A percentile compares a stretch with the other conserved stretches of the same genome.
These are phyloP conservation scores for Pseudolycoriella hygida DNA, from an alignment of 2,888 invertebrate species.

Conservation along the genomic window DNA sequence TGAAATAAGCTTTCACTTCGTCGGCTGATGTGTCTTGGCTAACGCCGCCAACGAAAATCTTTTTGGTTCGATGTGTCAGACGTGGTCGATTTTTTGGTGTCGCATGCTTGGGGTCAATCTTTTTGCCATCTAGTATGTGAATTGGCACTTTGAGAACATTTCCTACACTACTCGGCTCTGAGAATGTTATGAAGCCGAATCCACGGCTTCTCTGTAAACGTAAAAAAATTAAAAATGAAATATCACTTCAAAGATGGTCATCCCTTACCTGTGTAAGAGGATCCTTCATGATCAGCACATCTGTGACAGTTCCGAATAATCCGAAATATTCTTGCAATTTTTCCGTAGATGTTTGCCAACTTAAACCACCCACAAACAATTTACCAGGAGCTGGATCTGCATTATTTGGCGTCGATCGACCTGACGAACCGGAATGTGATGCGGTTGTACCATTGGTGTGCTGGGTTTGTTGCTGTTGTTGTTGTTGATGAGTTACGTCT, in stretches of 20 bases:
- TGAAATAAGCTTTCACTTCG: slow-evolving; percentile 79
- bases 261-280: slow-evolving; percentile 67
- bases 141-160: slow-evolving; percentile 80
- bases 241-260: neutral
- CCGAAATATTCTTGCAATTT: slow-evolving; percentile 84
- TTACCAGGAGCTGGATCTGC: slow-evolving; percentile 55
- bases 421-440: slow-evolving; percentile 38
- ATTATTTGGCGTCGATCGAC: slow-evolving; percentile 53
- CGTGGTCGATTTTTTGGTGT: slow-evolving; percentile 80
- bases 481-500: slow-evolving; percentile 8
- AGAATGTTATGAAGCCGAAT: slow-evolving; percentile 84
- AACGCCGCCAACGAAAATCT: slow-evolving; percentile 84
- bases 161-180: slow-evolving; percentile 77
- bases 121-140: slow-evolving; percentile 81
- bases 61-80: slow-evolving; percentile 72
- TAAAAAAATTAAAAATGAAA: slow-evolving; percentile 10
- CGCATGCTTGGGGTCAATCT: slow-evolving; percentile 87
- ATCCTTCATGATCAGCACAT: slow-evolving; percentile 88
- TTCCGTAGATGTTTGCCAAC: slow-evolving; percentile 86
- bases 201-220: slow-evolving; percentile 75
- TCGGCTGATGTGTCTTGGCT: slow-evolving; percentile 84
- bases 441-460: slow-evolving; percentile 14
- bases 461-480: slow-evolving; percentile 14
- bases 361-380: slow-evolving; percentile 78
- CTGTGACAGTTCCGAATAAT: slow-evolving; percentile 80